phyloP scores from a whole-genome alignment of 35 echinoderm and acorn worm species.

The Diadema setosum region DNA sequence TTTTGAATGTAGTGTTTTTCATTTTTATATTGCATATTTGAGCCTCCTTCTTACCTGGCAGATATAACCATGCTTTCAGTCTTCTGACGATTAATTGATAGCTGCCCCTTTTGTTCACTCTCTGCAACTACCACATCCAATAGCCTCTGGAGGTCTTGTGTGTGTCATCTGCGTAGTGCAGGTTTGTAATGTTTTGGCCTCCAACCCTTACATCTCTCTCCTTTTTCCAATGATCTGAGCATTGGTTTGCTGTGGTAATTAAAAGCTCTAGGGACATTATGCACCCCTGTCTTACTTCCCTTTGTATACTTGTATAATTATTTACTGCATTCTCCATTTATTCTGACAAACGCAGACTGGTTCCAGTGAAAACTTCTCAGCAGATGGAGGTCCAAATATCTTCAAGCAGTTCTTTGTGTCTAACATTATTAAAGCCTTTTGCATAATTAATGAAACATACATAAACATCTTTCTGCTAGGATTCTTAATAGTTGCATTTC shows the following conservation, averaged over 20 bases:
- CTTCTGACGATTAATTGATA: too few species aligned
- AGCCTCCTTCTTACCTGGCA: too few species aligned
- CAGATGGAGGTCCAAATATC: not conserved
- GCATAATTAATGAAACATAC: not conserved
- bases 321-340: not conserved
- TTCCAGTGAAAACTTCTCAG: not conserved
- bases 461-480: not conserved
- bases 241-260: not conserved
- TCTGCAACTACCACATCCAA: too few species aligned
- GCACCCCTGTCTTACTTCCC: not conserved
- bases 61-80: too few species aligned
- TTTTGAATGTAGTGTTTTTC: too few species aligned
- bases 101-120: too few species aligned
- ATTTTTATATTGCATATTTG: too few species aligned
- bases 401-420: not conserved
- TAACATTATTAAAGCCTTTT: not conserved
- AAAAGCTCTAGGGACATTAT: not conserved
- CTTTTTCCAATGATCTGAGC: not conserved
- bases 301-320: not conserved
- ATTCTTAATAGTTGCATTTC: constrained; percentile 1
- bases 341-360: not conserved
- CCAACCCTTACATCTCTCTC: not conserved
- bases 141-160: too few species aligned
- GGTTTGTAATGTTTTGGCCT: not conserved
- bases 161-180: not conserved